Conservation (phyloP, 92 coral and sea anemone species). For the Pocillopora meandrina region DNA sequence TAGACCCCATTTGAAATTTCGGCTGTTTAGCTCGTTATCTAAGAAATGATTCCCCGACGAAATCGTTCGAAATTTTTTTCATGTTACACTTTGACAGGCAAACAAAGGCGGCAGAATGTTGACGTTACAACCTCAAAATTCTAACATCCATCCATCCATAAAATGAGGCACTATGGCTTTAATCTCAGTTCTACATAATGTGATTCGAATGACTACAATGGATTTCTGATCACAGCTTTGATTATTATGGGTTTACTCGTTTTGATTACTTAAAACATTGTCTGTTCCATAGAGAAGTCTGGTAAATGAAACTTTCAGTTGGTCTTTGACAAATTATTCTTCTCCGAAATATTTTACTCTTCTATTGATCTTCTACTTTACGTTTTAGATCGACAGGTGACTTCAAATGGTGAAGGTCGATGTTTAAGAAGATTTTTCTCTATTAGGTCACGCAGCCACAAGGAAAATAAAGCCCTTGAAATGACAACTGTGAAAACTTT, state of each 20-base stretch:
- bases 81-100: neutral
- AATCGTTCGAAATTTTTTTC: neutral
- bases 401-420: too few relatives aligned
- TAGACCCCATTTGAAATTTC: neutral
- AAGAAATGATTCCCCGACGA: neutral
- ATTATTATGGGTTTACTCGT: neutral
- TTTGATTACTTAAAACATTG: too few relatives aligned
- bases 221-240: neutral
- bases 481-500: conserved; percentile 19
- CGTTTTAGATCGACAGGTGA: too few relatives aligned
- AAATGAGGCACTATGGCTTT: neutral
- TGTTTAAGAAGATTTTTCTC: too few relatives aligned
- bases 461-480: neutral
- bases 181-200: neutral
- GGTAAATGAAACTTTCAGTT: too few relatives aligned
- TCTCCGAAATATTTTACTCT: too few relatives aligned
- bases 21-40: neutral
- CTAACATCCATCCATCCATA: neutral
- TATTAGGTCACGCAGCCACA: neutral
- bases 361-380: too few relatives aligned
- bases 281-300: too few relatives aligned
- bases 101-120: neutral
- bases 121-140: neutral
- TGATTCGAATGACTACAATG: neutral
- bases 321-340: too few relatives aligned